These are phyloP conservation scores for Neuroterus valhalla DNA, from an alignment of 1,140 invertebrate genomes.

Conservation along the genomic window DNA sequence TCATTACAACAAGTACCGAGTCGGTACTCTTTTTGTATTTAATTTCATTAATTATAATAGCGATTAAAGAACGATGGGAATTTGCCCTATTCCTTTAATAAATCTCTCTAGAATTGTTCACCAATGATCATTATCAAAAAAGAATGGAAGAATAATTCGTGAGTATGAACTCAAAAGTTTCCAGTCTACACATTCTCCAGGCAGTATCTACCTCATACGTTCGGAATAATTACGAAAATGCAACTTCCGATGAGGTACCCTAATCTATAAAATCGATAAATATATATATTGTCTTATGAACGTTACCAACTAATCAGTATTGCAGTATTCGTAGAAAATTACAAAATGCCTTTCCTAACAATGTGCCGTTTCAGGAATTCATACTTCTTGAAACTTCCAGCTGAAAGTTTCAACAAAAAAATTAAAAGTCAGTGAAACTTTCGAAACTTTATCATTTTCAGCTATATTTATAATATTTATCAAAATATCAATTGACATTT, in stretches of 20 bases:
- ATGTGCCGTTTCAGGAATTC: too few relatives aligned
- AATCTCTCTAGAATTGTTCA: slow-evolving; percentile 53
- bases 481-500: too few relatives aligned
- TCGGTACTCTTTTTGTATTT: not conserved
- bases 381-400: too few relatives aligned
- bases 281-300: slow-evolving; percentile 63
- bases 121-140: slow-evolving; percentile 50
- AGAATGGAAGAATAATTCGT: slow-evolving; percentile 59
- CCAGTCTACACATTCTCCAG: slow-evolving; percentile 49
- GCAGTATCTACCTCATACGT: slow-evolving; percentile 50
- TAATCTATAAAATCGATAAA: slow-evolving; percentile 53
- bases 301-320: slow-evolving; percentile 52
- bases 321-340: slow-evolving; percentile 57
- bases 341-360: slow-evolving; percentile 49
- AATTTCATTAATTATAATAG: not conserved
- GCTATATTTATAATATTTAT: not conserved
- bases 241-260: slow-evolving; percentile 44
- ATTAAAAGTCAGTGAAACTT: too few relatives aligned
- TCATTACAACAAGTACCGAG: not conserved
- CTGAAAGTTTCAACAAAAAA: too few relatives aligned
- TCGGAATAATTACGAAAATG: slow-evolving; percentile 45
- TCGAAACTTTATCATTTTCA: not conserved
- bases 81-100: slow-evolving; percentile 43
- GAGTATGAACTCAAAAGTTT: slow-evolving; percentile 55
- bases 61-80: not conserved